Percentiles rank a stretch among this genome's conserved stretches.
Conservation (phyloP, 2,888 invertebrate genomes). For the Hyalella azteca region DNA sequence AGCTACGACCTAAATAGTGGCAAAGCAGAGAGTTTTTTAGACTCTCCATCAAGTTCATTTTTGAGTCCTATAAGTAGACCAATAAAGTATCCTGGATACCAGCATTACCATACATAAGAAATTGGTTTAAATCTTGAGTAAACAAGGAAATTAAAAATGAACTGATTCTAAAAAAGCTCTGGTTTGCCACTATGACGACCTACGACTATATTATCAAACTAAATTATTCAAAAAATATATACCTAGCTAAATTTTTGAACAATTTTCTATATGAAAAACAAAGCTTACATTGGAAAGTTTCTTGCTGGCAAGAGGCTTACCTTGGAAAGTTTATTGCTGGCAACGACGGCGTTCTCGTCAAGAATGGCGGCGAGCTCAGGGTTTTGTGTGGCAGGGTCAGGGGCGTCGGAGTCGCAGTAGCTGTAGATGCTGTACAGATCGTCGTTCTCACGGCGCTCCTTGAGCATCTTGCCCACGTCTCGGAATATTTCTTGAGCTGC, state of each 20-base stretch:
- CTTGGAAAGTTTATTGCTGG: slow-evolving; percentile 48
- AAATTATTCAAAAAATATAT: background rate
- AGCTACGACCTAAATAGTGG: no score
- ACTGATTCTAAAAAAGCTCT: no score
- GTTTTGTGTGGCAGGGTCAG: slow-evolving; percentile 48
- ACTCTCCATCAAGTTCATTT: no score
- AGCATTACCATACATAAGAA: no score
- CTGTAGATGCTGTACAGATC: slow-evolving; percentile 55
- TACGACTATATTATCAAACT: background rate
- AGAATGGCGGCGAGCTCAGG: slow-evolving; percentile 41
- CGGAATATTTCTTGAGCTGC: slow-evolving; percentile 57
- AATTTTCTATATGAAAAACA: background rate
- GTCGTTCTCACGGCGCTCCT: slow-evolving; percentile 52
- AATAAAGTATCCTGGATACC: no score
- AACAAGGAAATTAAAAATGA: no score
- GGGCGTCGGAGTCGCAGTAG: slow-evolving; percentile 42
- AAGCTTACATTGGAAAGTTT: background rate
- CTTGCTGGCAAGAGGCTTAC: slow-evolving; percentile 10
- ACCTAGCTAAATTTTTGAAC: background rate
- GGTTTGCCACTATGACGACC: no score
- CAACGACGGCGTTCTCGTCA: slow-evolving; percentile 47
- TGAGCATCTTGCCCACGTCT: slow-evolving; percentile 53
- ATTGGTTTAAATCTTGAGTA: no score
- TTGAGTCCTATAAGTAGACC: no score
- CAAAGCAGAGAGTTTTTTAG: no score